Percentiles rank a stretch among this genome's conserved stretches.
phyloP scores from a whole-genome alignment of 2,888 invertebrate genomes.

The Drosophila diplacantha region DNA sequence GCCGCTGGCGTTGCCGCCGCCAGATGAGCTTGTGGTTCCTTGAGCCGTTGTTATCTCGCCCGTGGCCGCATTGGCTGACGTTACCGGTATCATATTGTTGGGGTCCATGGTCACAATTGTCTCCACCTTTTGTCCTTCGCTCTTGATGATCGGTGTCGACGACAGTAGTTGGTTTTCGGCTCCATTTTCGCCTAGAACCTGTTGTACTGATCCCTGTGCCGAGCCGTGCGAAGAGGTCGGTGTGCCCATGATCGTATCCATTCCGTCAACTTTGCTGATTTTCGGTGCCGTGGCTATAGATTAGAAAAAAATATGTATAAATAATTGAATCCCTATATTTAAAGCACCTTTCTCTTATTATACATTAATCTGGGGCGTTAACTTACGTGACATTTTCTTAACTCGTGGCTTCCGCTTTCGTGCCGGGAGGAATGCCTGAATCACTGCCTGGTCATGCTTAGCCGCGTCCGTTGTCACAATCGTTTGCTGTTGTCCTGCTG shows the following conservation, averaged over 20 bases:
- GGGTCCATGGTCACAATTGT: conserved; percentile 76
- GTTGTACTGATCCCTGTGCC: conserved; percentile 53
- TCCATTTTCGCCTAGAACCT: conserved; percentile 68
- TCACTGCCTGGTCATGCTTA: conserved; percentile 74
- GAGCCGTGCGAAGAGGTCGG: conserved; percentile 71
- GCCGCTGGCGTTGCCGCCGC: conserved; percentile 50
- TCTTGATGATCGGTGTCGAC: conserved; percentile 75
- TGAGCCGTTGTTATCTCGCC: conserved; percentile 61
- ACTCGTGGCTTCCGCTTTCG: conserved; percentile 80
- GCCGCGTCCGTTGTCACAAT: conserved; percentile 76
- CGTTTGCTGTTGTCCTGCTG: conserved; percentile 74
- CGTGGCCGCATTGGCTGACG: conserved; percentile 61
- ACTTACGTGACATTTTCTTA: conserved; percentile 78
- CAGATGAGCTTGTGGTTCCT: conserved; percentile 50
- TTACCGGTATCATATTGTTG: conserved; percentile 70
- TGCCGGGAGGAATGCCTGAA: conserved; percentile 79
- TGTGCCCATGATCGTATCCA: conserved; percentile 76
- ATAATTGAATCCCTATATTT: too few relatives aligned
- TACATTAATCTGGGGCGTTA: background rate
- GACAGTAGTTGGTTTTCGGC: conserved; percentile 68
- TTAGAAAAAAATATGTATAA: background rate
- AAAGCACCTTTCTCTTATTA: background rate
- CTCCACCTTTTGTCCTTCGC: conserved; percentile 74
- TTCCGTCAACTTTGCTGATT: conserved; percentile 76
- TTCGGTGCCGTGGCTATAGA: conserved; percentile 74